Conservation (phyloP, 2,797 vertebrate genomes). For the Xenopus petersii region DNA sequence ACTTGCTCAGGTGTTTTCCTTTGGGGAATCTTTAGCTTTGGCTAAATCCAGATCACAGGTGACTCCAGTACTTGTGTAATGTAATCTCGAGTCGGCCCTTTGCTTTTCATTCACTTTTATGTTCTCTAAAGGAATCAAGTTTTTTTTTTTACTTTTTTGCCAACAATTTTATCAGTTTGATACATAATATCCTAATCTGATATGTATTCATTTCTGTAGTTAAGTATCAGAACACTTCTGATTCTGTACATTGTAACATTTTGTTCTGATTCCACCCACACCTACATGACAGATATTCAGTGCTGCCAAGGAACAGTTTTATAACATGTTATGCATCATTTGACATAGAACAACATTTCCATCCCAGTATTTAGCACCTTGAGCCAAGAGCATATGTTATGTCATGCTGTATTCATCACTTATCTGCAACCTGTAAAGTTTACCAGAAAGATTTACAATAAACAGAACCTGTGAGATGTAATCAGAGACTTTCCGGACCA, state of each 20-base stretch:
- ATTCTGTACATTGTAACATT: no score
- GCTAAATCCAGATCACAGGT: neutral
- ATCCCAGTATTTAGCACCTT: neutral
- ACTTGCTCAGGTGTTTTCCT: slow-evolving; percentile 42
- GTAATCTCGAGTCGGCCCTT: slow-evolving; percentile 2
- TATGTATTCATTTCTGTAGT: no score
- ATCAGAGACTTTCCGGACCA: slow-evolving; percentile 42
- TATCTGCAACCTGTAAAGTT: slow-evolving; percentile 37
- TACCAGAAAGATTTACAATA: slow-evolving; percentile 38
- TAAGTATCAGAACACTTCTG: no score
- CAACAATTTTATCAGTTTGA: no score
- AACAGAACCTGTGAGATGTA: slow-evolving; percentile 37
- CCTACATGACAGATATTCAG: no score
- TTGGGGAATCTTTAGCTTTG: slow-evolving; percentile 12
- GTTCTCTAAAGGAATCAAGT: no score
- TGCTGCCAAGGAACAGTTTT: no score
- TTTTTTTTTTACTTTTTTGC: no score
- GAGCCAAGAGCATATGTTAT: neutral
- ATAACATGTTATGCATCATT: neutral
- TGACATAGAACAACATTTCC: neutral
- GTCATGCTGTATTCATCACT: slow-evolving; percentile 26
- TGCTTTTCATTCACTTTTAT: slow-evolving; percentile 3
- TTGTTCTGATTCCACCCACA: no score
- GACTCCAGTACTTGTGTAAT: slow-evolving; percentile 24
- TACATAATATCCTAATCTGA: no score